A percentile compares a stretch with the other conserved stretches of the same genome.
phyloP scores from a whole-genome alignment of 2,888 invertebrate species.

The Lycocerus yunnanus region DNA sequence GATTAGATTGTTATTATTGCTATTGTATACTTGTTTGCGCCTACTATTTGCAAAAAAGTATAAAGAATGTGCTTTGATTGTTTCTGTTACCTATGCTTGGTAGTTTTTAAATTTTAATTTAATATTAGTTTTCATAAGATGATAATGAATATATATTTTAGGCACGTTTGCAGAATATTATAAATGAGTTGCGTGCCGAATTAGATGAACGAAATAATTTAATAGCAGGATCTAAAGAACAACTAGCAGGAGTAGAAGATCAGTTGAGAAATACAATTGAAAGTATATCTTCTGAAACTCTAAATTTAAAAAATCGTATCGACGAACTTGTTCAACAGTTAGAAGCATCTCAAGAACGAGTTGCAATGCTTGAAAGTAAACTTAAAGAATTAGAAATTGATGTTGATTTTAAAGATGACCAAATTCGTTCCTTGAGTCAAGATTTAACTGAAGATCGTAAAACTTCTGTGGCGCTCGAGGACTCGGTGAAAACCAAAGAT shows the following conservation, averaged over 20 bases:
- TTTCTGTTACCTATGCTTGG: neutral
- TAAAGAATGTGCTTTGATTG: no score
- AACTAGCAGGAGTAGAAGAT: neutral
- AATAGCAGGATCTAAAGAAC: neutral
- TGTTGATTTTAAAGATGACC: neutral
- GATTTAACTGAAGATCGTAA: neutral
- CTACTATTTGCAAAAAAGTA: no score
- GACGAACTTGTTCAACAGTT: conserved; percentile 41
- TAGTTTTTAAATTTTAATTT: neutral
- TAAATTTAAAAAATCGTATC: neutral
- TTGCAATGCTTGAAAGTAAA: neutral
- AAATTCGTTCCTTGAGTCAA: neutral
- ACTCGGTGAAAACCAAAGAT: neutral
- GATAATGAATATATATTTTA: neutral
- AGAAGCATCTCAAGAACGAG: conserved; percentile 46
- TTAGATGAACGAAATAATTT: neutral
- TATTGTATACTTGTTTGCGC: no score
- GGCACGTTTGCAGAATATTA: neutral
- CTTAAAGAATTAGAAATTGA: neutral
- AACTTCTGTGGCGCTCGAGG: neutral
- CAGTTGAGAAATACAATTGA: neutral
- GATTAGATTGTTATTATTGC: no score
- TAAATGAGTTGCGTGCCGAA: neutral
- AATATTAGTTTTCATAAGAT: no score
- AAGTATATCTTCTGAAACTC: neutral